Conservation (phyloP, 1,140 invertebrate genomes). For the Sinella curviseta region DNA sequence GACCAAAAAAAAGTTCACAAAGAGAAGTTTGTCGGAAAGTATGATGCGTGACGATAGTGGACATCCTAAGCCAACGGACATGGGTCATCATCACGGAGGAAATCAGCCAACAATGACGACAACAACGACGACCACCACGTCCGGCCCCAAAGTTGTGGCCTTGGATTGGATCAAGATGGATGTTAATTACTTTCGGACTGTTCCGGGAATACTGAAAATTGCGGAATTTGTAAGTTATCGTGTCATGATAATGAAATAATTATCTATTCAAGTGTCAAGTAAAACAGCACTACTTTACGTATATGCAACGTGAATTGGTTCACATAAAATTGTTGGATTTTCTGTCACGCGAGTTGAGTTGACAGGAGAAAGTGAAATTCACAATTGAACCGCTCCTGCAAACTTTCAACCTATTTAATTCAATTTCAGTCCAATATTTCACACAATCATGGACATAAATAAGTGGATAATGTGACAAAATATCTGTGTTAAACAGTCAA, state of each 20-base stretch:
- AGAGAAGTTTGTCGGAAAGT: neutral
- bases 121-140: conserved; percentile 33
- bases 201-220: conserved; percentile 61
- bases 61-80: neutral
- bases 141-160: conserved; percentile 40
- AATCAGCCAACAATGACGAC: neutral
- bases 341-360: too few relatives aligned
- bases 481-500: too few relatives aligned
- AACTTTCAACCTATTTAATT: too few relatives aligned
- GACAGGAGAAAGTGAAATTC: too few relatives aligned
- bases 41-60: conserved; percentile 6
- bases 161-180: conserved; percentile 56
- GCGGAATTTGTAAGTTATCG: conserved; percentile 57
- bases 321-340: neutral
- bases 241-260: too few relatives aligned
- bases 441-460: too few relatives aligned
- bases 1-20: too few relatives aligned
- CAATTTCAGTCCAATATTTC: too few relatives aligned
- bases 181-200: conserved; percentile 57
- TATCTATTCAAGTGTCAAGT: neutral
- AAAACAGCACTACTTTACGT: neutral
- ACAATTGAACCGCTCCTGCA: too few relatives aligned
- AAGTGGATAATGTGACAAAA: too few relatives aligned
- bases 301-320: neutral
- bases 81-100: neutral